Percentiles rank a stretch among this genome's conserved stretches.
Conservation (phyloP, 1,140 invertebrate genomes). For the Bilobella aurantiaca region DNA sequence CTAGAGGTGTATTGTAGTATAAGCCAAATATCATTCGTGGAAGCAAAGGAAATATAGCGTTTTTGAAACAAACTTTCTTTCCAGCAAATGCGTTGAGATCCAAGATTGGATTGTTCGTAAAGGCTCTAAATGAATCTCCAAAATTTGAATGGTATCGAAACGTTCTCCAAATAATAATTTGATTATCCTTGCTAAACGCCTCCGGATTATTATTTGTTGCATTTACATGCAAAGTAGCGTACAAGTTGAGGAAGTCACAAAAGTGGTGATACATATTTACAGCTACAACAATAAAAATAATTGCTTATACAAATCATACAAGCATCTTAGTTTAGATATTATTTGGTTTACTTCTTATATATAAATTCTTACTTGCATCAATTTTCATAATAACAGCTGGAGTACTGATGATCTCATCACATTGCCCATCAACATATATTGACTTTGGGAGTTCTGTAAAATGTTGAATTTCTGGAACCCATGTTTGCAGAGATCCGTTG, state of each 20-base stretch:
- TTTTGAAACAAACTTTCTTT: constrained; percentile 79
- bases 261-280: constrained; percentile 99
- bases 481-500: constrained; percentile 88
- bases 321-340: background rate
- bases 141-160: constrained; percentile 79
- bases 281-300: constrained; percentile 49
- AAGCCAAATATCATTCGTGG: constrained; percentile 96
- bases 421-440: constrained; percentile 39
- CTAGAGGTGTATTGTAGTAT: constrained; percentile 97
- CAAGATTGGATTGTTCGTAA: constrained; percentile 72
- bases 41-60: constrained; percentile 75
- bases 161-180: constrained; percentile 92
- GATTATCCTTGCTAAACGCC: constrained; percentile 70
- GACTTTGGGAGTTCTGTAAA: constrained; percentile 65
- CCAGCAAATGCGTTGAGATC: constrained; percentile 73
- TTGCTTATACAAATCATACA: background rate
- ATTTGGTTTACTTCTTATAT: too few relatives aligned
- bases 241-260: constrained; percentile 97
- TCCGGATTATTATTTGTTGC: constrained; percentile 52
- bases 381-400: constrained; percentile 95
- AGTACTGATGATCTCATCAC: constrained; percentile 81
- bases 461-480: constrained; percentile 83
- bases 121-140: constrained; percentile 72
- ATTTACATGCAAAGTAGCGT: constrained; percentile 85
- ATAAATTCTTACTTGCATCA: constrained; percentile 70